phyloP scores from a whole-genome alignment of 1,140 invertebrate genomes.

The Aporrectodea caliginosa region DNA sequence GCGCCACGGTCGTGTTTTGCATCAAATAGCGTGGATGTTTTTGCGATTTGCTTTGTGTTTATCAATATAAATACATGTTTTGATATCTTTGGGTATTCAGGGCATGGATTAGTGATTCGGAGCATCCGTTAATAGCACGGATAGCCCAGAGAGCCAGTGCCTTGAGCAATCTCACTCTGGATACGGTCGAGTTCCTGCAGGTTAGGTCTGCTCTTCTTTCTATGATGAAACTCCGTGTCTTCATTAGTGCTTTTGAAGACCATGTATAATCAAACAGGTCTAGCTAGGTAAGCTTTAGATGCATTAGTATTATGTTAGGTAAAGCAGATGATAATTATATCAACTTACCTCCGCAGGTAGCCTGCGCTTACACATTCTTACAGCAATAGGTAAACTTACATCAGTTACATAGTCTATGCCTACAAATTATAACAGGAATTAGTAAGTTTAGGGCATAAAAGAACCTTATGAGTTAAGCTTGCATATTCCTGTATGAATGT shows the following conservation, averaged over 20 bases:
- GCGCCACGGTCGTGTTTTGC: too few relatives aligned
- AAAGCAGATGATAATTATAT: background rate
- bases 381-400: background rate
- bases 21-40: too few relatives aligned
- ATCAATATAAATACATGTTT: too few relatives aligned
- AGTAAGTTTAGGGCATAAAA: too few relatives aligned
- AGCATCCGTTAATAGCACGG: conserved; percentile 5
- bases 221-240: background rate
- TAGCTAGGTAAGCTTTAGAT: background rate
- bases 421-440: too few relatives aligned
- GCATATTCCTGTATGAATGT: too few relatives aligned
- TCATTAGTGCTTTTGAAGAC: background rate
- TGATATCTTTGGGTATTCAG: background rate
- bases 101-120: background rate
- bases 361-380: background rate
- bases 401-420: too few relatives aligned
- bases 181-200: conserved; percentile 28
- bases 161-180: conserved; percentile 24
- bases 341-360: background rate
- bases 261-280: background rate
- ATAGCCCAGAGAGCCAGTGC: conserved; percentile 15
- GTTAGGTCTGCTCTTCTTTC: too few relatives aligned
- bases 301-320: background rate
- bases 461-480: too few relatives aligned
- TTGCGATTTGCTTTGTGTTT: too few relatives aligned